Base-by-base conservation (phyloP, 2,113 vertebrate genomes). In the Noturus placidus region DNA sequence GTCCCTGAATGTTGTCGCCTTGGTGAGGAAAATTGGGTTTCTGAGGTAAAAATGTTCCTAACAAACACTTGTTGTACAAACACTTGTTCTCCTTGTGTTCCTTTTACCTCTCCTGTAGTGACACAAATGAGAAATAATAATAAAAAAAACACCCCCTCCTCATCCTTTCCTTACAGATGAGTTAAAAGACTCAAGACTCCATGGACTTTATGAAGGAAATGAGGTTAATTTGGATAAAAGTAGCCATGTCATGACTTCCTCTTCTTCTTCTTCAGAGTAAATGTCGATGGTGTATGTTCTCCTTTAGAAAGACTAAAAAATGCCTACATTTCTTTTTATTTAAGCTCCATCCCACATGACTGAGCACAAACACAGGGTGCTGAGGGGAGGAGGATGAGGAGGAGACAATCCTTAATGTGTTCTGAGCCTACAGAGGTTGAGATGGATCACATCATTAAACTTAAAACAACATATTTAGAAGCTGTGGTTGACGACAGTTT, bases 291-390 rank as follows among this genome's bases (percentile, higher is more conserved):
- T 14, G n/a, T 83, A 25, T 61, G 82, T 70, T 52, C 82, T 87
- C 54, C 30, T 15, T 33, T 46, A 61, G 54, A 15, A 52, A 79
- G 42, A 46, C 42, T 46, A 46, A 46, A 67, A n/a, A n/a, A n/a
- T n/a, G n/a, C n/a, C 77, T 70, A n/a, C 15, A 70, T 72, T 46
- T 82, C 79, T n/a, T 52, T 50, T 65, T 76, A 83, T 46, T 50
- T 69, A 76, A 82, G 86, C 38, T 72, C 27, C 65, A 84, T 35
- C 82, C 87, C 82, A 79, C 82, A 88, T 84, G 82, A 42, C 87
- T 88, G 87, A 84, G 59, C 87, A 69, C 59, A 69, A 84, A 76
- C 59, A 38, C 35, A 19, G 42, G 80, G 27, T 35, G 80, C 67
- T 52, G 69, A 74, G 80, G 67, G 80, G 79, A 61, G 80, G 69